Conservation (phyloP, 2,113 vertebrate genomes). For the Sprattus sprattus region DNA sequence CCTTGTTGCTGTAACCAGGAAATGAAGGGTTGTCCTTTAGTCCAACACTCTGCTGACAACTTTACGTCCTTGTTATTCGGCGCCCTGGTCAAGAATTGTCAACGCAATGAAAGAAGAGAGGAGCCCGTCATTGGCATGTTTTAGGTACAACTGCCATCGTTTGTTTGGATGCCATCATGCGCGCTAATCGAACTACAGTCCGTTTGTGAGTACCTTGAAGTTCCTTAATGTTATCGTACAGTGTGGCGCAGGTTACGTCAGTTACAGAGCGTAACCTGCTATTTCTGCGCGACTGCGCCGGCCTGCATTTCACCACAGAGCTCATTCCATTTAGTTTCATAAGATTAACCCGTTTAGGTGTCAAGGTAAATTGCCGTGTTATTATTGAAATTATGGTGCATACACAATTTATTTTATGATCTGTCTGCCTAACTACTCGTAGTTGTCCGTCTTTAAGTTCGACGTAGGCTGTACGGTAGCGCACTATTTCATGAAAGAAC, state of each 20-base stretch:
- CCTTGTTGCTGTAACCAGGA: neutral
- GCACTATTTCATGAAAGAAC: too few species aligned
- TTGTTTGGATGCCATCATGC: neutral
- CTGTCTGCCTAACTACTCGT: too few species aligned
- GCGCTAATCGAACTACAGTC: neutral
- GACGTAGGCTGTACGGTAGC: too few species aligned
- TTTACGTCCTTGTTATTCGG: neutral
- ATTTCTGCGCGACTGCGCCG: too few species aligned
- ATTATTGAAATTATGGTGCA: neutral
- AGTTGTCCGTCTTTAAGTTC: too few species aligned
- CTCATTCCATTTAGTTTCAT: too few species aligned
- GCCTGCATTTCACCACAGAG: too few species aligned
- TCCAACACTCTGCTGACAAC: neutral
- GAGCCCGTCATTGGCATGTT: neutral
- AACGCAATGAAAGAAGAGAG: neutral
- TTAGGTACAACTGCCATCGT: neutral
- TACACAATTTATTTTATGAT: neutral
- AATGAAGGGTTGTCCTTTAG: neutral
- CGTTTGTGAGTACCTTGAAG: neutral
- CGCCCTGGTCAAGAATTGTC: neutral
- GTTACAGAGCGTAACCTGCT: too few species aligned
- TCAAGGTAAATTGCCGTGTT: neutral
- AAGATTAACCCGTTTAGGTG: neutral
- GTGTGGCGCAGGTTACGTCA: too few species aligned
- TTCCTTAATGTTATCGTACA: neutral